Evolutionary conservation across 2,797 vertebrate genomes (phyloP).

Genomic region (Fistularia commersonii): DNA sequence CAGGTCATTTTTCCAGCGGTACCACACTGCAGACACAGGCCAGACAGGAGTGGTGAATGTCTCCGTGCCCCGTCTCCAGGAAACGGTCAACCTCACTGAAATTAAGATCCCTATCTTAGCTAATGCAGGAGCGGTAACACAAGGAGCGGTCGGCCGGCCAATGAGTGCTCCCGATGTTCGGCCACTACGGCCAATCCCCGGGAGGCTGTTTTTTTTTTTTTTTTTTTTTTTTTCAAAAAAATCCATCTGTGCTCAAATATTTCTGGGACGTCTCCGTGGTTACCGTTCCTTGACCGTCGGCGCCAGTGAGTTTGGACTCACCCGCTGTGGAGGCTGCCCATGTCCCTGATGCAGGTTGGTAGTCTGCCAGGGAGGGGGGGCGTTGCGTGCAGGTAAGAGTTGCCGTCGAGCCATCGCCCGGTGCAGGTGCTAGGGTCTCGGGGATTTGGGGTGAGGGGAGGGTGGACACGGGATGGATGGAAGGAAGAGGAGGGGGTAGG

Average conservation of each 20-base stretch:
- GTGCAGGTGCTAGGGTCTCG: constrained; percentile 71
- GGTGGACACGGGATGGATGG: constrained; percentile 14
- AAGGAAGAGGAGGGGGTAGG: constrained; percentile 9
- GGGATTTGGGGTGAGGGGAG: constrained; percentile 29
- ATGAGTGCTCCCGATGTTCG: not conserved
- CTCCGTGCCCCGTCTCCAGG: not conserved
- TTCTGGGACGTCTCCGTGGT: constrained; percentile 56
- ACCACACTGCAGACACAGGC: constrained; percentile 78
- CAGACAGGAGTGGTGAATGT: constrained; percentile 3
- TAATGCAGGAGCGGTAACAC: constrained; percentile 60
- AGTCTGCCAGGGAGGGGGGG: constrained; percentile 78
- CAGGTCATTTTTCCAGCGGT: constrained; percentile 84
- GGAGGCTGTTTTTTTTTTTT: too few species aligned
- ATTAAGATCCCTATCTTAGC: constrained; percentile 8
- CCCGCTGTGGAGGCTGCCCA: constrained; percentile 71
- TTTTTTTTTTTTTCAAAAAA: constrained; percentile 2
- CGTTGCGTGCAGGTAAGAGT: constrained; percentile 78
- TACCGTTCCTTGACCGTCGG: constrained; percentile 60
- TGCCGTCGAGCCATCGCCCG: constrained; percentile 72
- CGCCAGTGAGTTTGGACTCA: constrained; percentile 75
- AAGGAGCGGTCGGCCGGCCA: constrained; percentile 50
- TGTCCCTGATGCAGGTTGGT: constrained; percentile 80
- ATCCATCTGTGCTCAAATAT: constrained; percentile 5
- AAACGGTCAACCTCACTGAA: constrained; percentile 2
- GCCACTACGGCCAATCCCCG: not conserved